phyloP scores from a whole-genome alignment of 2,888 invertebrate species.

The Brachynemurus nebulosus region DNA sequence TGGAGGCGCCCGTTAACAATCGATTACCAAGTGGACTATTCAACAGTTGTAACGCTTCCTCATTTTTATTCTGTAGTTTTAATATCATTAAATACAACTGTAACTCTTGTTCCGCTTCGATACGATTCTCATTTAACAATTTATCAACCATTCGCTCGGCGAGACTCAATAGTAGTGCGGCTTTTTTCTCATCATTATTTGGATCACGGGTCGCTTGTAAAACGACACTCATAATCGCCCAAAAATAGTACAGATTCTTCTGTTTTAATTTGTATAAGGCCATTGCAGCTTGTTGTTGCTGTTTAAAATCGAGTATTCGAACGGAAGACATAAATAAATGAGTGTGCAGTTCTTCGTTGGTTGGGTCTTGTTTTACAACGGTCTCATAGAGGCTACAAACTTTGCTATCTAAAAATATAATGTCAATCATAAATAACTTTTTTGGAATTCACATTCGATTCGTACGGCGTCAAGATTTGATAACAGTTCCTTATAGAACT shows the following conservation, averaged over 20 bases:
- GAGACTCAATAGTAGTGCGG: constrained; percentile 61
- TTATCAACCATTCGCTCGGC: constrained; percentile 93
- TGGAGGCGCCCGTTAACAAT: constrained; percentile 50
- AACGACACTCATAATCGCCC: constrained; percentile 95
- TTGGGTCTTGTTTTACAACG: constrained; percentile 72
- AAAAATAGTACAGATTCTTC: constrained; percentile 94
- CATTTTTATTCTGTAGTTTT: constrained; percentile 64
- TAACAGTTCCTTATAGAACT: too few species aligned
- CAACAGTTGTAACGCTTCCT: constrained; percentile 69
- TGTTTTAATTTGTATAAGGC: constrained; percentile 79
- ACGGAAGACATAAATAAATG: constrained; percentile 95
- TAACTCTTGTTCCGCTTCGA: constrained; percentile 89
- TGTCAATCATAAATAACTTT: too few species aligned
- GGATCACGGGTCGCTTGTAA: constrained; percentile 61
- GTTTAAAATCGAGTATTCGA: constrained; percentile 73
- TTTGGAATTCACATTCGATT: too few species aligned
- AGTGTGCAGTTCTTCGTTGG: constrained; percentile 82
- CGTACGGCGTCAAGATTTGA: too few species aligned
- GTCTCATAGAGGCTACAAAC: constrained; percentile 83
- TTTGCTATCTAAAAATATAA: constrained; percentile 56
- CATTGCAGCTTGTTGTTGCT: constrained; percentile 83
- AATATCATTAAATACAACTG: constrained; percentile 80
- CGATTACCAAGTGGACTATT: constrained; percentile 58
- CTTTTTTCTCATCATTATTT: constrained; percentile 39
- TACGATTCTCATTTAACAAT: constrained; percentile 70